Evolutionary conservation across 2,797 vertebrate species (phyloP), one percentile per base, ranked within the genome.

Genomic region (Eulemur mongoz): DNA sequence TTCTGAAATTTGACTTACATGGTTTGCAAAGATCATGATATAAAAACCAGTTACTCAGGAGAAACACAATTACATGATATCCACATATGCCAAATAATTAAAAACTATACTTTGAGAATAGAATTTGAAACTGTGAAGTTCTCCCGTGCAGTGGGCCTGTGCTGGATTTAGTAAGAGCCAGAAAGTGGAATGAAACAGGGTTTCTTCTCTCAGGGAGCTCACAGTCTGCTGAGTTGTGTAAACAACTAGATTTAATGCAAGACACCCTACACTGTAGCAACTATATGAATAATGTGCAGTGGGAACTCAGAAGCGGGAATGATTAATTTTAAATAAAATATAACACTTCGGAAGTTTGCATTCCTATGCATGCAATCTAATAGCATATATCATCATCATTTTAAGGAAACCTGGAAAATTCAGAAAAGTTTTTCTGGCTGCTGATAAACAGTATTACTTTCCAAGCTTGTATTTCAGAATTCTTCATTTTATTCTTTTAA

Each of bases 271-370:
- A 35, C 52, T 52, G 23, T 10, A 48, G 75, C 50, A 61, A 25
- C 30, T n/a, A 65, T n/a, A 48, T 86, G 87, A 95, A 13, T 73
- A 83, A 76, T 86, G 27, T 72, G 54, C 75, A 82, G 9, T 88
- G 61, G 43, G 48, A 88, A 69, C 63, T 93, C 82, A 84, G 82
- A 85, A 48, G 45, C 78, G 30, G 27, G 32, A 43, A 45, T 63
- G 38, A 93, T 96, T 86, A 91, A 95, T 93, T 95, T 48, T 73
- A 61, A 76, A 67, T 67, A 70, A 93, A 94, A 89, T 86, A 65
- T 38, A 90, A n/a, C 48, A 61, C 63, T 76, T 76, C 38, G 17
- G 12, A 61, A 54, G 23, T 90, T 83, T 59, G 48, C 50, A 57
- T 89, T 89, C 70, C 57, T 89, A n/a, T 86, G 73, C 57, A 65